Conservation (phyloP, 2,888 invertebrate species). For the Scaptomyza caliginosa region DNA sequence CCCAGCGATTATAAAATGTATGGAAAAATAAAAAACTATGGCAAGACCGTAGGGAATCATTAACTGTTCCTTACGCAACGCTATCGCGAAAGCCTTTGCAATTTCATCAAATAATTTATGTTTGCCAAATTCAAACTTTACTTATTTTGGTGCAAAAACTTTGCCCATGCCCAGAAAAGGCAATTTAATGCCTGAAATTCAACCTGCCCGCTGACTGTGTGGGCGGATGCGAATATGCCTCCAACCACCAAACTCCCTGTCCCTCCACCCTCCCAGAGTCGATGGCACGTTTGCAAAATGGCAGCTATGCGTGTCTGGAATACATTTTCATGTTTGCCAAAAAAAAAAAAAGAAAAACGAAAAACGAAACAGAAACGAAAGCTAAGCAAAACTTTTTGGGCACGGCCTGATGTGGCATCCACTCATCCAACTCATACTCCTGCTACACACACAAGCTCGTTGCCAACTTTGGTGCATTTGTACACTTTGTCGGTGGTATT, state of each 20-base stretch:
- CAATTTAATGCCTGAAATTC: slow-evolving; percentile 41
- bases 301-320: slow-evolving; percentile 82
- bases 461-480: slow-evolving; percentile 55
- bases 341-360: too few relatives aligned
- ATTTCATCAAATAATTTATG: slow-evolving; percentile 68
- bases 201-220: slow-evolving; percentile 41
- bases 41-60: slow-evolving; percentile 46
- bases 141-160: slow-evolving; percentile 59
- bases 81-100: slow-evolving; percentile 1
- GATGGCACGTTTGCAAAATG: slow-evolving; percentile 83
- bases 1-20: slow-evolving; percentile 68
- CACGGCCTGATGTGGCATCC: slow-evolving; percentile 15
- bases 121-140: slow-evolving; percentile 76
- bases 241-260: too few relatives aligned
- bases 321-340: slow-evolving; percentile 80
- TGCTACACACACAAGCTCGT: neutral
- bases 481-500: slow-evolving; percentile 62
- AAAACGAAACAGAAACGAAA: slow-evolving; percentile 50
- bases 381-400: slow-evolving; percentile 50
- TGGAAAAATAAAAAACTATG: slow-evolving; percentile 42
- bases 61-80: neutral
- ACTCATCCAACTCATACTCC: slow-evolving; percentile 7
- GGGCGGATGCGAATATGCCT: slow-evolving; percentile 63
- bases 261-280: slow-evolving; percentile 5
- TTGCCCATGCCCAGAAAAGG: slow-evolving; percentile 8